phyloP scores from a whole-genome alignment of 1,140 invertebrate genomes.

The Tetramorium alpestre region DNA sequence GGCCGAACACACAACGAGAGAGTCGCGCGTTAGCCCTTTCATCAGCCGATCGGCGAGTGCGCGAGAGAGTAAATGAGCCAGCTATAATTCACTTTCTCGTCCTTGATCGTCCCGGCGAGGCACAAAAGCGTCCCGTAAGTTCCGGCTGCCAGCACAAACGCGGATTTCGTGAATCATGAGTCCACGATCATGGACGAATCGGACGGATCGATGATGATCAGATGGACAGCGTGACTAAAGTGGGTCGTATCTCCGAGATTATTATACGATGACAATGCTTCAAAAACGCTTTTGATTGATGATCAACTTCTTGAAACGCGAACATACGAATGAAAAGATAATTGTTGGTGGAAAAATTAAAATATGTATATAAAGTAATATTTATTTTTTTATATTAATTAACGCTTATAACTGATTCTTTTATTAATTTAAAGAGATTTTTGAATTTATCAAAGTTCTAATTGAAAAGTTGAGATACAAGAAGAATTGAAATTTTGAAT shows the following conservation, averaged over 20 bases:
- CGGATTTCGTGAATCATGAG: conserved; percentile 62
- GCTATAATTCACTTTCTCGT: conserved; percentile 73
- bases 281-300: neutral
- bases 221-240: conserved; percentile 50
- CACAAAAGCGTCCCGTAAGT: conserved; percentile 71
- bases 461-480: neutral
- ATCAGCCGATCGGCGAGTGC: conserved; percentile 44
- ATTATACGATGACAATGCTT: conserved; percentile 30
- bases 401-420: neutral
- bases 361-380: neutral
- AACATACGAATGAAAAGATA: neutral
- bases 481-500: neutral
- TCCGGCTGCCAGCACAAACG: conserved; percentile 70
- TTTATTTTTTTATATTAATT: neutral
- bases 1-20: conserved; percentile 33
- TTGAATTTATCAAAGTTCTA: neutral
- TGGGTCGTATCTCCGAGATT: conserved; percentile 61
- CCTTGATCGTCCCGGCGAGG: conserved; percentile 68
- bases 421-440: neutral
- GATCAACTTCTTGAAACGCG: neutral
- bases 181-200: conserved; percentile 20
- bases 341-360: neutral
- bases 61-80: conserved; percentile 44
- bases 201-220: conserved; percentile 6
- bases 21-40: conserved; percentile 54